phyloP scores from a whole-genome alignment of 2,888 invertebrate species.

The Sturmia bella region DNA sequence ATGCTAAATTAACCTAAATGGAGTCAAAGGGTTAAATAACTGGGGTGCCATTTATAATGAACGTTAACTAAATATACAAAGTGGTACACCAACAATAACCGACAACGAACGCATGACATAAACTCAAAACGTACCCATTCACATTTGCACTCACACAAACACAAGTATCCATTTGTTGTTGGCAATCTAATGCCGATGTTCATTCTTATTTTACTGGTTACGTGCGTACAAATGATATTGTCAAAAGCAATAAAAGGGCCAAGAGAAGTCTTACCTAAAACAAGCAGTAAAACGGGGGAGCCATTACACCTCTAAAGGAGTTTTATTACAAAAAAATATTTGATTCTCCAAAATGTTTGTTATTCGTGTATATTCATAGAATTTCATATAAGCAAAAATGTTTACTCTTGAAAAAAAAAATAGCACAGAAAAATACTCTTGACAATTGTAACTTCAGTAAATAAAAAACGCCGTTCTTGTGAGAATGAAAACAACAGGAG shows the following conservation, averaged over 20 bases:
- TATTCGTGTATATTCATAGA: constrained; percentile 56
- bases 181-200: constrained; percentile 52
- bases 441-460: too few species aligned
- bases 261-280: background rate
- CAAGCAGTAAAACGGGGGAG: constrained; percentile 13
- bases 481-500: too few species aligned
- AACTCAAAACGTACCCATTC: background rate
- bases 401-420: background rate
- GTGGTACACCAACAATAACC: too few species aligned
- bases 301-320: constrained; percentile 25
- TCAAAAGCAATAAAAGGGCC: background rate
- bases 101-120: background rate
- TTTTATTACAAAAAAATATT: constrained; percentile 1
- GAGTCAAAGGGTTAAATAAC: constrained; percentile 70
- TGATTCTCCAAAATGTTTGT: constrained; percentile 29
- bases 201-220: constrained; percentile 60
- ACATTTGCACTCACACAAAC: background rate
- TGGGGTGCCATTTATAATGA: constrained; percentile 57
- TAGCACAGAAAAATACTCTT: too few species aligned
- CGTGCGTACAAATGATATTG: constrained; percentile 56
- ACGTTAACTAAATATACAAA: constrained; percentile 3
- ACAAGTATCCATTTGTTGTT: background rate
- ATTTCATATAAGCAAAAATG: constrained; percentile 46
- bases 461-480: background rate
- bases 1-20: constrained; percentile 68